A percentile compares a stretch with the other conserved stretches of the same genome.
phyloP scores from a whole-genome alignment of 1,140 invertebrate genomes.

The Chymomyza costata region DNA sequence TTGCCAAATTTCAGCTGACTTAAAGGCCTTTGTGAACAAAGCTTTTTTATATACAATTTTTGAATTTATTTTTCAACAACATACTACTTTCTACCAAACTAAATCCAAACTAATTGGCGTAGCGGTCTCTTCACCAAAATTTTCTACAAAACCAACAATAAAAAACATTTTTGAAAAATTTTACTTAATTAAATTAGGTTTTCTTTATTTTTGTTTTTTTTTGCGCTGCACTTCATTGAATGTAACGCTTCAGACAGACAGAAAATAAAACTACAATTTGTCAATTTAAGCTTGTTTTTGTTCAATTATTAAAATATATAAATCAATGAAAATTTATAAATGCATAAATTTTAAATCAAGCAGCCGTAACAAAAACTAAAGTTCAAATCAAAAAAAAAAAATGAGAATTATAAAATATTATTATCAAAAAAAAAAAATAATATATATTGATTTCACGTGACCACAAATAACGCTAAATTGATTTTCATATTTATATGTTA shows the following conservation, averaged over 20 bases:
- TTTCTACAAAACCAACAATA: constrained; percentile 19
- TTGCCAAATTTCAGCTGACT: too few relatives aligned
- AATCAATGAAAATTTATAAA: constrained; percentile 26
- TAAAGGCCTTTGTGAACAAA: too few relatives aligned
- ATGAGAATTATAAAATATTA: constrained; percentile 42
- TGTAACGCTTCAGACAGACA: constrained; percentile 16
- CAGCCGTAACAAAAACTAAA: constrained; percentile 25
- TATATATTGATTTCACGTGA: constrained; percentile 20
- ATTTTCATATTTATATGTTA: too few relatives aligned
- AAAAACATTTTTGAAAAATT: constrained; percentile 1
- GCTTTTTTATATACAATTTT: constrained; percentile 14
- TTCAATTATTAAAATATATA: constrained; percentile 19
- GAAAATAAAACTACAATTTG: constrained; percentile 3
- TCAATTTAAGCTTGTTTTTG: not conserved
- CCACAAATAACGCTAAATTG: constrained; percentile 19
- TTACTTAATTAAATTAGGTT: constrained; percentile 21
- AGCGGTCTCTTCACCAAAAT: constrained; percentile 64
- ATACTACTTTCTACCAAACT: constrained; percentile 1
- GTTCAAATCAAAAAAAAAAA: constrained; percentile 31
- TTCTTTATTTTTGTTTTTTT: constrained; percentile 46
- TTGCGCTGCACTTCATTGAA: constrained; percentile 49
- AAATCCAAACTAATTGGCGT: constrained; percentile 64
- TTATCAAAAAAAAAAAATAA: constrained; percentile 23
- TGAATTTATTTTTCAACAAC: constrained; percentile 21
- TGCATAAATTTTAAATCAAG: constrained; percentile 17